Evolutionary conservation across 2,888 invertebrate species (phyloP).

Genomic region (Pammene fasciana): DNA sequence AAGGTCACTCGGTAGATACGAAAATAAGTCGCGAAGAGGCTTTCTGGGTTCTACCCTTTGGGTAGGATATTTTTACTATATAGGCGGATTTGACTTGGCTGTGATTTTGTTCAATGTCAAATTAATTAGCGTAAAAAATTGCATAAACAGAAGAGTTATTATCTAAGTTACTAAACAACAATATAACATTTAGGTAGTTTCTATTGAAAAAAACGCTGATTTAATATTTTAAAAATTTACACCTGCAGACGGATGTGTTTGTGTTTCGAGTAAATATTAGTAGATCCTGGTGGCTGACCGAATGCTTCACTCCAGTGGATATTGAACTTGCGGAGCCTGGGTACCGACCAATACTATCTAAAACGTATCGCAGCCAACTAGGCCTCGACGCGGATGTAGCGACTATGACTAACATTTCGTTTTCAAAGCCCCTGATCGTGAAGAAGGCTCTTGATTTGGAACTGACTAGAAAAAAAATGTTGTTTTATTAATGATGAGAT

Average conservation of each 20-base stretch:
- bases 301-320: conserved; percentile 38
- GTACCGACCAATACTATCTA: conserved; percentile 34
- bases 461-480: neutral
- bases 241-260: neutral
- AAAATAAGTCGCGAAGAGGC: neutral
- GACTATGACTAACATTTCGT: conserved; percentile 53
- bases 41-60: too few species aligned
- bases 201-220: neutral
- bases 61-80: too few species aligned
- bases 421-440: conserved; percentile 49
- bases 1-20: neutral
- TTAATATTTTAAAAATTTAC: conserved; percentile 4
- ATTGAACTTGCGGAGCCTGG: conserved; percentile 30
- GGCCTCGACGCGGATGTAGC: conserved; percentile 52
- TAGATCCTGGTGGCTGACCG: conserved; percentile 44
- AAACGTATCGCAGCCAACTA: conserved; percentile 61
- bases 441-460: conserved; percentile 46
- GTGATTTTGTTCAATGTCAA: neutral
- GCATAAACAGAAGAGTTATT: neutral
- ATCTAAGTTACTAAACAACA: too few species aligned
- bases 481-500: neutral
- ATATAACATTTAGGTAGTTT: neutral
- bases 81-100: neutral
- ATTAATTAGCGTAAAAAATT: neutral
- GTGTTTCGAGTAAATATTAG: conserved; percentile 34